Evolutionary conservation across 1,140 invertebrate genomes (phyloP), one percentile per base, ranked within the genome.

Genomic region (Aphidius gifuensis): DNA sequence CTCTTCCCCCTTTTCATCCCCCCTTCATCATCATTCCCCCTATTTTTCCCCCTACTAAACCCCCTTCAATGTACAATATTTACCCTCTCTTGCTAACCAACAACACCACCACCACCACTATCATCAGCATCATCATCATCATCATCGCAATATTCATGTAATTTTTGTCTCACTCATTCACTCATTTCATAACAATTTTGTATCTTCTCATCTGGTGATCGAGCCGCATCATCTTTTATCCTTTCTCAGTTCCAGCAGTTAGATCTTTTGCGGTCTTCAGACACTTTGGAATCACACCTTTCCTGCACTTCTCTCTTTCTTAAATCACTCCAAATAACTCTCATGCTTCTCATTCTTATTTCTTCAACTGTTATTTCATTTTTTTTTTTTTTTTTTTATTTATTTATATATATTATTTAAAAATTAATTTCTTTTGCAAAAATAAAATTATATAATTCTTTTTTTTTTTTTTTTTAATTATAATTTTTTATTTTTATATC

Each of bases 201-300:
- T 16, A 16, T 16, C 16, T 16, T 16, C 16, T 16, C 16, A 16
- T 16, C 43, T 47, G 16, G 5, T 53, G 47, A 45, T 58, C 44
- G n/a, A 45, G 44, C 59, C 23, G 32, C n/a, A 32, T 32, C 23
- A 32, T 32, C 23, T 46, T 50, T 59, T 49, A 59, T 54, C 57
- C 49, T 60, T 59, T 59, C 32, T 64, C 50, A 16, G 4, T 50
- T 57, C 16, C 58, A 42, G 23, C 23, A 16, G 4, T 50, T 57
- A 9, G 53, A 55, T 5, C 43, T 21, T 55, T 16, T 55, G 53
- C 16, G 40, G 61, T 70, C 48, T 45, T 72, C 71, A 69, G 71
- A 75, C 75, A 77, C 77, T 75, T 80, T 75, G 72, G 73, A 80
- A 80, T 81, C 78, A 78, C 79, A 81, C 79, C 78, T 80, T 75